Conservation (phyloP, 2,797 vertebrate genomes). For the Malacoraja senta region DNA sequence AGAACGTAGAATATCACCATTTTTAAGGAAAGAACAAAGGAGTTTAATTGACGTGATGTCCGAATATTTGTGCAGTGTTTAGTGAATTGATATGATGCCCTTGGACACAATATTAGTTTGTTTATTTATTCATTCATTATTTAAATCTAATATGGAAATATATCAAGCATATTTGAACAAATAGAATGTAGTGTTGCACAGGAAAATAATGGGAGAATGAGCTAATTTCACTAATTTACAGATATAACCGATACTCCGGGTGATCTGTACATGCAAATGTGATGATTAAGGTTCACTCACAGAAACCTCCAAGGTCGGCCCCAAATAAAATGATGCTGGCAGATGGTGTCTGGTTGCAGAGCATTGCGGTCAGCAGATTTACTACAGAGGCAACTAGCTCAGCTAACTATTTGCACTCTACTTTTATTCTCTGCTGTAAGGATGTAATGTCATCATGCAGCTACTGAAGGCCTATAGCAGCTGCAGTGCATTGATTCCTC, state of each 20-base stretch:
- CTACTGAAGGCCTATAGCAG: neutral
- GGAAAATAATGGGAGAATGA: neutral
- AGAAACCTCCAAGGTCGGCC: neutral
- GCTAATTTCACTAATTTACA: neutral
- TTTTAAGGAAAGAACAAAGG: neutral
- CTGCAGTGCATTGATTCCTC: neutral
- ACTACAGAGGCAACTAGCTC: neutral
- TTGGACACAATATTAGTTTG: neutral
- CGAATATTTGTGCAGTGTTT: neutral
- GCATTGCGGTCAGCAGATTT: neutral
- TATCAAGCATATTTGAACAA: neutral
- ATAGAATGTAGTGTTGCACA: neutral
- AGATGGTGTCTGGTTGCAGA: constrained; percentile 22
- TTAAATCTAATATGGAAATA: neutral
- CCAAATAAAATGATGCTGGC: neutral
- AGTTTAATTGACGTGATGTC: neutral
- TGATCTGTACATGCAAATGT: neutral
- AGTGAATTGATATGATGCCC: neutral
- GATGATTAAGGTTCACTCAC: neutral
- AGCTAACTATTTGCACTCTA: neutral
- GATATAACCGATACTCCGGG: neutral
- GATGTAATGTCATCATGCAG: neutral
- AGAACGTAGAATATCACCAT: neutral
- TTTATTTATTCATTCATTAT: neutral
- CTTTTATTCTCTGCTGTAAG: neutral